Conservation (phyloP, 2,888 invertebrate species). For the Carcina quercana region DNA sequence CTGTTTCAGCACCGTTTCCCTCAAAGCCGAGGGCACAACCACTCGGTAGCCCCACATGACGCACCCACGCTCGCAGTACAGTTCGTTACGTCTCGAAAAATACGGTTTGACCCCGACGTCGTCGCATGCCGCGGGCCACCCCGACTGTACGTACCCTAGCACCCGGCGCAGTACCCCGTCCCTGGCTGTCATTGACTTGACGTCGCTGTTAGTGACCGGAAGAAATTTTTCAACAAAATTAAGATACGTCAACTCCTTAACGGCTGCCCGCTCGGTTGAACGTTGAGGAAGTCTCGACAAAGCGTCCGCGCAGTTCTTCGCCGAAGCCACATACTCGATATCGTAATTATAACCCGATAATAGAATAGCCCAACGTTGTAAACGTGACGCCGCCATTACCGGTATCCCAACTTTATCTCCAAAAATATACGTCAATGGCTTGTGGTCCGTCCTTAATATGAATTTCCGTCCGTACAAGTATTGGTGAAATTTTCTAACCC, state of each 20-base stretch:
- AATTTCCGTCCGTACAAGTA: constrained; percentile 10
- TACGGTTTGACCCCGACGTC: constrained; percentile 1
- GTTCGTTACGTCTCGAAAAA: constrained; percentile 2
- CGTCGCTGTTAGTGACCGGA: constrained; percentile 4
- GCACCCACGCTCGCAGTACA: constrained; percentile 2
- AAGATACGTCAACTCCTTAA: constrained; percentile 5
- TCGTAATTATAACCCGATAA: neutral
- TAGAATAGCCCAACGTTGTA: neutral
- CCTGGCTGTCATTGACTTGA: neutral
- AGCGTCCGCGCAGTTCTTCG: constrained; percentile 12
- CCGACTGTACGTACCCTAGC: constrained; percentile 2
- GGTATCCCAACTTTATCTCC: constrained; percentile 13
- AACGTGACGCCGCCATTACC: constrained; percentile 13
- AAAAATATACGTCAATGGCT: constrained; percentile 14
- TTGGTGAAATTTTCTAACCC: constrained; percentile 8
- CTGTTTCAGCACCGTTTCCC: constrained; percentile 10
- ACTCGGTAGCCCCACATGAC: constrained; percentile 10
- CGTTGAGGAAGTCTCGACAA: constrained; percentile 7
- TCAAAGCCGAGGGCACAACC: constrained; percentile 9
- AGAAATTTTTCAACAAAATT: constrained; percentile 7
- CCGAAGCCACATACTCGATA: constrained; percentile 12
- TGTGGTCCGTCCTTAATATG: constrained; percentile 11
- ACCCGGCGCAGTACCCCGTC: constrained; percentile 1
- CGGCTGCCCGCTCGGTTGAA: neutral
- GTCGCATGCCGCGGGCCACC: neutral